These are phyloP conservation scores for Hecatera dysodea DNA, from an alignment of 2,888 invertebrate genomes.

Conservation along the genomic window DNA sequence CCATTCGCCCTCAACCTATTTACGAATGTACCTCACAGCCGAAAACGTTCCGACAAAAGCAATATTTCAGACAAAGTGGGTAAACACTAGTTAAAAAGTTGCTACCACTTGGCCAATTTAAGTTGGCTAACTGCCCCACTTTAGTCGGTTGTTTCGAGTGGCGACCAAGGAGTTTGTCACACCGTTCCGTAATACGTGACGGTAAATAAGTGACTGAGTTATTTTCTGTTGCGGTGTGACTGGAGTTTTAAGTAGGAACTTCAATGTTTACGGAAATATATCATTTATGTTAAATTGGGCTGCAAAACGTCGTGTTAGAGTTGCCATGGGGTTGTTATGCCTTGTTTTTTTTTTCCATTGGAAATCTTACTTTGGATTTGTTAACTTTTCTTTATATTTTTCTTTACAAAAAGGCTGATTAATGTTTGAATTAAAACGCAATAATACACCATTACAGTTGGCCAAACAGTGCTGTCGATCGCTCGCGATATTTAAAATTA, in stretches of 20 bases:
- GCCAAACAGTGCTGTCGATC: too few species aligned
- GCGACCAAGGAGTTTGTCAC: constrained; percentile 54
- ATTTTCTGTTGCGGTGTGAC: constrained; percentile 37
- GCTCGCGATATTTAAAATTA: too few species aligned
- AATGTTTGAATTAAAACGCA: too few species aligned
- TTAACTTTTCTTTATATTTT: background rate
- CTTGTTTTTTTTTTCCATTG: background rate
- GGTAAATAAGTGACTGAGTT: constrained; percentile 37
- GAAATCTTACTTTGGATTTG: background rate
- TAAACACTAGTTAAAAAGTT: constrained; percentile 65
- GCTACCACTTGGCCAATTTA: constrained; percentile 66
- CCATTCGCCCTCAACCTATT: constrained; percentile 2
- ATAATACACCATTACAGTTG: too few species aligned
- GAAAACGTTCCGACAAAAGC: constrained; percentile 48
- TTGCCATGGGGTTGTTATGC: background rate
- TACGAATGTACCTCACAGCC: constrained; percentile 15
- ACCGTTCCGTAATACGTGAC: constrained; percentile 46
- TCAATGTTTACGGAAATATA: background rate
- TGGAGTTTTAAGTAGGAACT: constrained; percentile 15
- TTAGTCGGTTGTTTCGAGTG: constrained; percentile 53
- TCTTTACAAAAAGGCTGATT: too few species aligned
- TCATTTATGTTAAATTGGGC: background rate
- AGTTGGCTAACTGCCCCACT: constrained; percentile 70
- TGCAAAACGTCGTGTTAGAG: background rate
- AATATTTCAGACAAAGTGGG: constrained; percentile 59